phyloP scores from a whole-genome alignment of 2,888 invertebrate species.

The Athetis lepigone region DNA sequence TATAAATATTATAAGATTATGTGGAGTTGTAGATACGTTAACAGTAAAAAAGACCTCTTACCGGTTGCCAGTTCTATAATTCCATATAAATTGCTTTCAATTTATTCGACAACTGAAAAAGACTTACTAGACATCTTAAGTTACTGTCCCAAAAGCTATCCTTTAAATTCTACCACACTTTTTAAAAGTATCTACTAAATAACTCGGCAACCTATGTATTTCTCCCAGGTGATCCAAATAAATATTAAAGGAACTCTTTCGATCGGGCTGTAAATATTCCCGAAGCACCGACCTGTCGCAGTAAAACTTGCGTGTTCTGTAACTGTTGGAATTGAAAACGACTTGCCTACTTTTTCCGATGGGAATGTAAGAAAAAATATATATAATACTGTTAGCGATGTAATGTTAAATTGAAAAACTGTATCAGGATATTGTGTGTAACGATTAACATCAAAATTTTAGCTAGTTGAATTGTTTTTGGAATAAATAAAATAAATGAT shows the following conservation, averaged over 20 bases:
- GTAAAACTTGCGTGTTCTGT: constrained; percentile 35
- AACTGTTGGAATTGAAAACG: constrained; percentile 7
- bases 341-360: background rate
- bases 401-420: background rate
- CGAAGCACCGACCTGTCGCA: constrained; percentile 25
- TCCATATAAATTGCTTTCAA: background rate
- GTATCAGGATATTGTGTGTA: background rate
- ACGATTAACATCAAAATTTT: too few relatives aligned
- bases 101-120: too few relatives aligned
- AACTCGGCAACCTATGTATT: background rate
- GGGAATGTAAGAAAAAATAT: background rate
- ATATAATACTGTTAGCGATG: background rate
- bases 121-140: background rate
- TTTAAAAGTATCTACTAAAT: constrained; percentile 22
- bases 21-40: too few relatives aligned
- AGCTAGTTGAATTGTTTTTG: too few relatives aligned
- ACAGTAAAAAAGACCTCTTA: too few relatives aligned
- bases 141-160: background rate
- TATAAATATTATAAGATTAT: too few relatives aligned
- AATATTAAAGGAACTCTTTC: constrained; percentile 33
- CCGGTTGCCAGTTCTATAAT: too few relatives aligned
- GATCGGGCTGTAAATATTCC: constrained; percentile 21
- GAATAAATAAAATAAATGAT: too few relatives aligned
- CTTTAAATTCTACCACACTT: background rate
- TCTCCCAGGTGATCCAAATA: constrained; percentile 3